A percentile compares a stretch with the other conserved stretches of the same genome.
Conservation (phyloP, 2,888 invertebrate species). For the Volucella inanis region DNA sequence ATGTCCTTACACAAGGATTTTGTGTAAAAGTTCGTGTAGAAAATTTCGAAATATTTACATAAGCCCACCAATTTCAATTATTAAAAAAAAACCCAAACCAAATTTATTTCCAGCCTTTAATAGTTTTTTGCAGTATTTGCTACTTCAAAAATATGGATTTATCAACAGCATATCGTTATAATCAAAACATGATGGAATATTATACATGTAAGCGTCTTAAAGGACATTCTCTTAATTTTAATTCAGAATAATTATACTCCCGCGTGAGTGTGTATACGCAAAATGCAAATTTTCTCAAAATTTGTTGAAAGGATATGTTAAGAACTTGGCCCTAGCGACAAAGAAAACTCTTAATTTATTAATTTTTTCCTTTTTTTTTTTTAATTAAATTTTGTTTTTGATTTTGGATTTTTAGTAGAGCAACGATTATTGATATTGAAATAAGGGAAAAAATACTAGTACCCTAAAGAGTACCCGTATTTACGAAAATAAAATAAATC, state of each 20-base stretch:
- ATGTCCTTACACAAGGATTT: slow-evolving; percentile 30
- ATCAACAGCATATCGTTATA: slow-evolving; percentile 96
- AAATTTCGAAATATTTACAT: not conserved
- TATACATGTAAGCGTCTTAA: slow-evolving; percentile 91
- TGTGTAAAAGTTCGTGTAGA: slow-evolving; percentile 12
- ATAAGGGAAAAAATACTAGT: no score
- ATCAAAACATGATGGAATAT: slow-evolving; percentile 99
- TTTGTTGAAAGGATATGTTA: slow-evolving; percentile 57
- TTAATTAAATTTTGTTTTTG: not conserved
- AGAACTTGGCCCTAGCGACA: slow-evolving; percentile 57
- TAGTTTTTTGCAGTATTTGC: slow-evolving; percentile 7
- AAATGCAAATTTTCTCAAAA: no score
- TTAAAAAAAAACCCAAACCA: not conserved
- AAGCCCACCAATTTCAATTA: no score
- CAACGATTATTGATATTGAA: not conserved
- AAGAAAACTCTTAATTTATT: not conserved
- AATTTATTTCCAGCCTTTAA: slow-evolving; percentile 27
- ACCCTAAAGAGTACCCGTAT: no score
- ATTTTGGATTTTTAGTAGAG: not conserved
- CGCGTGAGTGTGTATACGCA: not conserved
- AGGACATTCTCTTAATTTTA: not conserved
- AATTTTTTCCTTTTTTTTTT: slow-evolving; percentile 4
- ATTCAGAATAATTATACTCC: not conserved
- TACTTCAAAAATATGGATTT: slow-evolving; percentile 87
- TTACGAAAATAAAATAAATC: no score